Base-by-base conservation (phyloP, 2,888 invertebrate genomes). In the Suillia variegata region DNA sequence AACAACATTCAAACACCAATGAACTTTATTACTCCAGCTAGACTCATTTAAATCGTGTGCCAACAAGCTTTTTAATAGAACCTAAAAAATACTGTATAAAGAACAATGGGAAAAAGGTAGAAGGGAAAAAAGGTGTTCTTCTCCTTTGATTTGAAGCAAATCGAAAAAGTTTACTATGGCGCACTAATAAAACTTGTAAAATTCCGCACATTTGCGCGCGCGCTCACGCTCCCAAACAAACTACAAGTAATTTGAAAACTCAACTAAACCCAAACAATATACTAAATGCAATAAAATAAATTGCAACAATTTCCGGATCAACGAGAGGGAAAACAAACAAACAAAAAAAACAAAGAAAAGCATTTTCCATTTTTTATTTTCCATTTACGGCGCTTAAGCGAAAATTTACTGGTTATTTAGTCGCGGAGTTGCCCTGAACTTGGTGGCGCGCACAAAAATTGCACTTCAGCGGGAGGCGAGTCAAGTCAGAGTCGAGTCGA, bases 261-360 rank as follows among this genome's bases (percentile, higher is more conserved):
- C 70, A 72, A 72, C 73, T 70, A 70, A 72, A 74, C 73, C 64
- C 68, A 55, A 65, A 68, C 68, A 69, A 66, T 62, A 70, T 63
- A 61, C 68, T 61, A 71, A 74, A 74, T 68, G 71, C 75, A 73
- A 76, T 75, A 72, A 76, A 74, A 74, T 72, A 75, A 74, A 76
- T 76, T 73, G 71, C 71, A 71, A 66, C 72, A 72, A 75, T 69
- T 72, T 76, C 62, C 65, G 65, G 38, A 4, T 38, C 38, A 26
- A n/a, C 6, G n/a, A n/a, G 38, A 38, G n/a, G 38, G 38, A 13
- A 12, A 5, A 12, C 31, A 12, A 5, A 31, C n/a, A n/a, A n/a
- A n/a, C n/a, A n/a, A n/a, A n/a, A n/a, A n/a, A n/a, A n/a, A n/a
- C n/a, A n/a, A n/a, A n/a, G n/a, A n/a, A n/a, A n/a, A n/a, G n/a